Conservation (phyloP, 2,113 vertebrate species). For the Scortum barcoo region DNA sequence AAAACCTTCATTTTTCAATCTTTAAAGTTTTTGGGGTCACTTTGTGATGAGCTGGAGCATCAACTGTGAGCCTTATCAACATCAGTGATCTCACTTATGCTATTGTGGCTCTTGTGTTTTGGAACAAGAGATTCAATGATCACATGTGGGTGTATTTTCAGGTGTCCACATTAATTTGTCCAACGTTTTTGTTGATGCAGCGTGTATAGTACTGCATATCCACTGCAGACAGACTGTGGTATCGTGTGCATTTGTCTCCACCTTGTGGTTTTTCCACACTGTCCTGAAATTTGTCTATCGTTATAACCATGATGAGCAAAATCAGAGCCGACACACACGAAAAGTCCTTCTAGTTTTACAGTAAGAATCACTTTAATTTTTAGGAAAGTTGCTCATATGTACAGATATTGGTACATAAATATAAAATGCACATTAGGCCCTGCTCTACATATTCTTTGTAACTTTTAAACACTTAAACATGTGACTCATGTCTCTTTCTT, state of each 20-base stretch:
- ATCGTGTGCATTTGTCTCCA: slow-evolving; percentile 42
- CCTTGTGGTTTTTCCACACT: neutral
- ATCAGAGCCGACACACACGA: neutral
- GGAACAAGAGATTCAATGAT: too few species aligned
- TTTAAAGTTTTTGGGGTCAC: too few species aligned
- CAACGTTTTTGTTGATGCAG: neutral
- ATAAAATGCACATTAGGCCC: neutral
- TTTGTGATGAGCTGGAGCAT: too few species aligned
- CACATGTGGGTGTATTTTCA: neutral
- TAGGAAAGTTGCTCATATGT: neutral
- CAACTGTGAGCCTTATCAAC: too few species aligned
- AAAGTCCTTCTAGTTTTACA: neutral
- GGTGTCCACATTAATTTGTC: neutral
- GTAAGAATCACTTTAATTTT: slow-evolving; percentile 33
- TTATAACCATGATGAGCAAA: neutral
- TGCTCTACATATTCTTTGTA: neutral
- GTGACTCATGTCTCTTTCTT: neutral
- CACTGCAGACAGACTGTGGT: neutral
- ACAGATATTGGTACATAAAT: slow-evolving; percentile 20
- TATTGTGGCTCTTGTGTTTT: too few species aligned
- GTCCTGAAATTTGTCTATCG: neutral
- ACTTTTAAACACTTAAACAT: slow-evolving; percentile 1
- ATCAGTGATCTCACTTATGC: too few species aligned
- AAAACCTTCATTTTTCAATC: too few species aligned
- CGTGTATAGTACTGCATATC: neutral